Evolutionary conservation across 2,113 vertebrate genomes (phyloP), one percentile per base, ranked within the genome.

Genomic region (Esox niger): DNA sequence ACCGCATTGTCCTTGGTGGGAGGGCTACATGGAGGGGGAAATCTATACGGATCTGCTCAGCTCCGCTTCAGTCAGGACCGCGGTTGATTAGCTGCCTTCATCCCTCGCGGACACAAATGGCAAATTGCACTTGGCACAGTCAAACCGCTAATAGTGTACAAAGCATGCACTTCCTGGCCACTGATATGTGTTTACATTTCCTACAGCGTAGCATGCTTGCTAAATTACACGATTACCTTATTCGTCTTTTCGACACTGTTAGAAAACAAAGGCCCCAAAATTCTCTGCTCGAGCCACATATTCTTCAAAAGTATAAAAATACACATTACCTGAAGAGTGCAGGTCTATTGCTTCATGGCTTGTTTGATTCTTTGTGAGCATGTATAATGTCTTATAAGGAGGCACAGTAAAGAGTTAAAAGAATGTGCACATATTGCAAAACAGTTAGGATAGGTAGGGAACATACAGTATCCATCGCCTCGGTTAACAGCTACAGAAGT

Each of bases 81-180:
- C 25, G 58, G 29, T 61, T 64, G 46, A 52, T 64, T 73, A 64
- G 20, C 73, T 43, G 54, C 71, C 56, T 77, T 69, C 69, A 69
- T 72, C 69, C 62, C 33, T 66, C 63, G 68, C 59, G 64, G 55
- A 72, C 59, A 79, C 67, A 61, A 77, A 75, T 47, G 64, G 64
- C 21, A 62, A 71, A 77, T 78, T 70, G 69, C 17, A 70, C 59
- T 79, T 82, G 76, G 78, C 81, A 72, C 10, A 33, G 47, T 66
- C 46, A 76, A 74, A 57, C 71, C 10, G 35, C 63, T 79, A 78
- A 81, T 68, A 70, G 66, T 61, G n/a, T 62, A 66, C 47, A 67
- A 52, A 62, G 47, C 64, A 66, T 63, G 49, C 61, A 69, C 46
- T 32, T 67, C 13, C 58, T 63, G 26, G 20, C 15, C 26, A 35